Evolutionary conservation across 2,797 vertebrate genomes (phyloP), one percentile per base, ranked within the genome.

Genomic region (Diceros bicornis): DNA sequence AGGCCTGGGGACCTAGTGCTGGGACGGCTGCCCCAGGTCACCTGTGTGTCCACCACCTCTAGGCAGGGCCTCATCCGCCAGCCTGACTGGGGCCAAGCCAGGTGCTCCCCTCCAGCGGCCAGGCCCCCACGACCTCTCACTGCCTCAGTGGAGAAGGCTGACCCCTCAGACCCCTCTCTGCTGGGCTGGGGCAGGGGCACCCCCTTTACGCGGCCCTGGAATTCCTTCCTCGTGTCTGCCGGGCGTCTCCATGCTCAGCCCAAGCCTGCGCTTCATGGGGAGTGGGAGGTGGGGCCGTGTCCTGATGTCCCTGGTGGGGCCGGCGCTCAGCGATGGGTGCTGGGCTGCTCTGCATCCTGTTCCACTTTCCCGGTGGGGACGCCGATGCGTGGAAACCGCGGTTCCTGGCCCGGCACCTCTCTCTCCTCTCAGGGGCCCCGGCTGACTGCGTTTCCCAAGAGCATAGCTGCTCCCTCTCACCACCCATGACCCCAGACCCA

Each of bases 231-330:
- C 10, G 0, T 0, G 0, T 37, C 37, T 8, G 32, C 18, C 3
- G 1, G 14, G 90, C 11, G 14, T 47, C 47, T 69, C 27, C 77
- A 27, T 1, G 0, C 50, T 74, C 82, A 7, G 23, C 34, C 44
- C 47, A 37, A 29, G n/a, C 25, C 25, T 4, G 50, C 0, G 4
- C 55, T 25, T 6, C 1, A 0, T 27, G 14, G 34, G 23, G 29
- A 50, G 47, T 25, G 4, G n/a, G 12, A 0, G 71, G 32, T 1
- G 29, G 13, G 25, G 23, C 61, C 5, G 6, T 1, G 18, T 9
- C 78, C 47, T 2, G 0, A 1, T 0, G 4, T 47, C 55, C 27
- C 41, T 0, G 0, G 50, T 14, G 34, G n/a, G 0, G 27, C 57
- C 11, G 1, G 12, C 1, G 7, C 16, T 50, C 34, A 4, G 14